Evolutionary conservation across 2,113 vertebrate genomes (phyloP), one percentile per base, ranked within the genome.

Genomic region (Butorides virescens): DNA sequence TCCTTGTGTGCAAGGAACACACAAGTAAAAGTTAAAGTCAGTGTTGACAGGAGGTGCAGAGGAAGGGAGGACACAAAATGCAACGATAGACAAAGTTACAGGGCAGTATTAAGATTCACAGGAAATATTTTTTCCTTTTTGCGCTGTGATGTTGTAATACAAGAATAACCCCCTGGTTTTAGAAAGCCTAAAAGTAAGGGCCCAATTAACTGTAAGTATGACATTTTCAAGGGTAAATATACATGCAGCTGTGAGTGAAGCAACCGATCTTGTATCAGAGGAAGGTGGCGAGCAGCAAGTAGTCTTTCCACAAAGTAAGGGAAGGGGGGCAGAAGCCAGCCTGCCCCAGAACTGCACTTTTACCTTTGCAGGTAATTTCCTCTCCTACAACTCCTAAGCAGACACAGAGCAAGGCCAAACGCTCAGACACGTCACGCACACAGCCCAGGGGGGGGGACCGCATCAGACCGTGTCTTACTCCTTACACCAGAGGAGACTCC

Each of bases 1-100:
- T 96, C 96, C 94, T 94, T 52, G 39, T 82, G 59, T 86, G 71
- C 3, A 59, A 72, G 61, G 55, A 92, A 68, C 72, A 93, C 7
- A 6, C 2, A 3, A 94, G 87, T 90, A 88, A 90, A 92, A 93
- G 89, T 86, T 23, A 49, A 82, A 88, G 92, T n/a, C 74, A 44
- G 55, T 61, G 73, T 1, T 89, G 59, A 68, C 44, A 92, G 26
- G 56, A 88, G 68, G 53, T 4, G 15, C 65, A 63, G 84, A 83
- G 55, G 80, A 78, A 84, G 61, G 37, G 58, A 72, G 18, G 8
- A 59, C 39, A 49, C 37, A 42, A 73, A 85, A 70, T 12, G 36
- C 72, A 78, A 25, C 2, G 25, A 76, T 7, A 90, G 50, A 49
- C 56, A 65, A 74, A 92, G 78, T 65, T 59, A 76, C 39, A 75